These are phyloP conservation scores for Platycercus adscitus DNA, from an alignment of 2,113 vertebrate genomes.

Conservation along the genomic window DNA sequence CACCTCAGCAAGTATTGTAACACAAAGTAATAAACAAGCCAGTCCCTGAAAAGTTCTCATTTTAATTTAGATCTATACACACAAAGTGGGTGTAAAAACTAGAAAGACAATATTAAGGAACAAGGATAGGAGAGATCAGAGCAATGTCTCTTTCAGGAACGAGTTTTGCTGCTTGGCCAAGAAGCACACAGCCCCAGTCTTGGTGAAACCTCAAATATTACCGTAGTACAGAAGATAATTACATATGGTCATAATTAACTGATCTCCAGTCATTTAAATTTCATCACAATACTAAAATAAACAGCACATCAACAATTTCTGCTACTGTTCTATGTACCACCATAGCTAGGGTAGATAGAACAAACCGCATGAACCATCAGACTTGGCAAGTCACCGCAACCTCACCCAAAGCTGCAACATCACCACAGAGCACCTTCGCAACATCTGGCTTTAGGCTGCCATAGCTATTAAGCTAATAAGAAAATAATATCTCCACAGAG, in stretches of 20 bases:
- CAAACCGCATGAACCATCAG: background rate
- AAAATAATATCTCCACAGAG: background rate
- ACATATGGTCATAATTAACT: background rate
- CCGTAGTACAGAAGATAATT: background rate
- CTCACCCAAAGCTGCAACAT: background rate
- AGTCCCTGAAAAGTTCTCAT: constrained; percentile 10
- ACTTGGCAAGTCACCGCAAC: background rate
- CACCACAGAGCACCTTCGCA: background rate
- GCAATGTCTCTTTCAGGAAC: background rate
- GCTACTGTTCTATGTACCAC: background rate
- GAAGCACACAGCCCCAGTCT: background rate
- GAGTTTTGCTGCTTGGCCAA: background rate
- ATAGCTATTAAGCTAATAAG: background rate
- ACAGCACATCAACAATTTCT: background rate
- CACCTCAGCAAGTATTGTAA: background rate
- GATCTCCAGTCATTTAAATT: constrained; percentile 14
- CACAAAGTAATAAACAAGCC: constrained; percentile 14
- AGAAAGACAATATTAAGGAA: constrained; percentile 9
- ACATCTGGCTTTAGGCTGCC: background rate
- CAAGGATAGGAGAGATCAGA: constrained; percentile 24
- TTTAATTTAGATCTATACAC: constrained; percentile 2
- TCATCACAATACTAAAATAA: constrained; percentile 34
- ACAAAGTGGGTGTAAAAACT: constrained; percentile 16
- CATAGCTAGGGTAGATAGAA: background rate
- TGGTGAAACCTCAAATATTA: background rate